Conservation (phyloP, 2,113 vertebrate species). For the Sus scrofa region DNA sequence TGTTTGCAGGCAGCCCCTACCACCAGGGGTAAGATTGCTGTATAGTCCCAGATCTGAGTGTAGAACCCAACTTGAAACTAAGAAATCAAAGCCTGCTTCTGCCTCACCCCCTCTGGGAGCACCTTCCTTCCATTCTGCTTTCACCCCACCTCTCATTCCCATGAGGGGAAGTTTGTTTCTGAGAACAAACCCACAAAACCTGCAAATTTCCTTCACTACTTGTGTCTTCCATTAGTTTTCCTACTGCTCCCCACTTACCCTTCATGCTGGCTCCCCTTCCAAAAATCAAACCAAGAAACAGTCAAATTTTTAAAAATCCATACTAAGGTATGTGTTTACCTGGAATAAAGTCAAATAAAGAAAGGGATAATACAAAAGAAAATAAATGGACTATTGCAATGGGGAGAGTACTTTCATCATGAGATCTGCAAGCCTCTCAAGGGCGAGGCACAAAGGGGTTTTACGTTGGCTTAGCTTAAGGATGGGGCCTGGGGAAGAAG, state of each 20-base stretch:
- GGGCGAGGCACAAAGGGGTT: neutral
- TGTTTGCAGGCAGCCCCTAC: neutral
- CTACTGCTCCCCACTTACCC: neutral
- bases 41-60: neutral
- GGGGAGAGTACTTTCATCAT: neutral
- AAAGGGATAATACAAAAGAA: neutral
- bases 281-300: neutral
- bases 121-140: neutral
- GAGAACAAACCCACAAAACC: neutral
- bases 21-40: neutral
- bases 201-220: neutral
- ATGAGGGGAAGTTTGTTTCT: neutral
- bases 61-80: neutral
- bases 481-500: neutral
- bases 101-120: neutral
- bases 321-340: neutral
- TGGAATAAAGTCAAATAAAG: neutral
- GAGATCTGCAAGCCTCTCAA: neutral
- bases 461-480: neutral
- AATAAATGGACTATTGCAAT: neutral
- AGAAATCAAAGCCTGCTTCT: neutral
- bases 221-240: constrained; percentile 18
- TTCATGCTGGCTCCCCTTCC: neutral
- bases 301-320: neutral
- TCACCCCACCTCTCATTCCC: neutral